Base-by-base conservation (phyloP, 2,888 invertebrate species). In the Leucania comma region DNA sequence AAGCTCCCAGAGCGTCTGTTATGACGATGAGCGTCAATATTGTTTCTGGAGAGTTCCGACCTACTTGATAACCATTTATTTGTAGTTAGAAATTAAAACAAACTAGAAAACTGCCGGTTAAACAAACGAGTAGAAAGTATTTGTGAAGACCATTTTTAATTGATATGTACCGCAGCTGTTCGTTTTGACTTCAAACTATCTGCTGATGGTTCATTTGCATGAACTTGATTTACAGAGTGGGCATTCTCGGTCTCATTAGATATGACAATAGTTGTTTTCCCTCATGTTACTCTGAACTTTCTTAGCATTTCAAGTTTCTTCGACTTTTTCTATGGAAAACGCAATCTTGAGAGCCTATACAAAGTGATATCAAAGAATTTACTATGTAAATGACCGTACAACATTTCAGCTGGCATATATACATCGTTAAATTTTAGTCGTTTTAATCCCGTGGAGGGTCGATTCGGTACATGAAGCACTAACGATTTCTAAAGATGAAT, bases 51-150 rank as follows among this genome's bases (percentile, higher is more conserved):
- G 88, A 89, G 88, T 86, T 85, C 80, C 81, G 84, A 81, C 83
- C 84, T 78, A 88, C 88, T 86, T 81, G 86, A 86, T 89, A 86
- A 83, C 81, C 87, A 86, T 88, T 87, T 88, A 90, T 91, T 90
- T 92, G 93, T 91, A 84, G 88, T 87, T 93, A 93, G 93, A 93
- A 93, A 93, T 92, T 92, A 91, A 93, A 88, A 92, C 90, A 91
- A 91, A 92, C 90, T 75, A 74, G 84, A 87, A 86, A 89, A 88
- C 87, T 80, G 86, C 83, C 81, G 76, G 82, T 83, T 76, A 80
- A 51, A 72, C 75, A 81, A 58, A 50, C 35, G 54, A 17, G 78
- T 90, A 91, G 92, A 93, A 93, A 93, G 92, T 89, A 83, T 89
- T 88, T 85, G 88, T 86, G 70, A 85, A 83, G 87, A 86, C 82